phyloP scores from a whole-genome alignment of 2,888 invertebrate species.

The Orchesellides sinensis region DNA sequence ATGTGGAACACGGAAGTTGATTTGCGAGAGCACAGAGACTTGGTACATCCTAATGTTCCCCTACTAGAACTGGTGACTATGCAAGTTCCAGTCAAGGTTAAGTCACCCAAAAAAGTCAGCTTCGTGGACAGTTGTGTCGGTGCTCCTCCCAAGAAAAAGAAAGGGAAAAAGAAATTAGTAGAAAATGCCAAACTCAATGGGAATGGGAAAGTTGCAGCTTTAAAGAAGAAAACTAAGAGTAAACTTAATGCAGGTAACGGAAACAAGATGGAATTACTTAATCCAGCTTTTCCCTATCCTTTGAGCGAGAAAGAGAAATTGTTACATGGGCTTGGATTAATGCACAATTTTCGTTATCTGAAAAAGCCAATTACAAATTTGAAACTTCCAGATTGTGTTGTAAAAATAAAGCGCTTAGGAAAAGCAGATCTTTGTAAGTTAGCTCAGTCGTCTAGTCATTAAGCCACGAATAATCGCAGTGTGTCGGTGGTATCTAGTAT shows the following conservation, averaged over 20 bases:
- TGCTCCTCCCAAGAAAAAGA: too few relatives aligned
- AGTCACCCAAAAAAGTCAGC: not conserved
- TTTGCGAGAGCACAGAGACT: constrained; percentile 14
- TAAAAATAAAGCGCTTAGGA: not conserved
- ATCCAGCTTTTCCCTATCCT: not conserved
- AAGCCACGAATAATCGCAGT: too few relatives aligned
- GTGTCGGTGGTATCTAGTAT: too few relatives aligned
- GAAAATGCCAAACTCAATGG: not conserved
- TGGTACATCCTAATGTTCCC: not conserved
- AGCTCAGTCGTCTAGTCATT: too few relatives aligned
- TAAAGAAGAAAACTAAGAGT: not conserved
- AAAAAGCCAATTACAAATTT: constrained; percentile 10
- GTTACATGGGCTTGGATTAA: not conserved
- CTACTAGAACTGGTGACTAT: constrained; percentile 18
- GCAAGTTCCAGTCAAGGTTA: not conserved
- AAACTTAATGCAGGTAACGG: not conserved
- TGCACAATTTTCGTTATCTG: not conserved
- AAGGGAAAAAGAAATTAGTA: not conserved
- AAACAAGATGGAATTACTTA: too few relatives aligned
- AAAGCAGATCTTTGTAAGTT: not conserved
- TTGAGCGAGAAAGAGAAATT: constrained; percentile 35
- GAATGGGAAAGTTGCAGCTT: not conserved
- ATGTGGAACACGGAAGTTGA: constrained; percentile 7
- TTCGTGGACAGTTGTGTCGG: not conserved
- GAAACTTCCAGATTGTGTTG: constrained; percentile 21